Base-by-base conservation (phyloP, 2,797 vertebrate species). In the Harpagifer antarcticus region DNA sequence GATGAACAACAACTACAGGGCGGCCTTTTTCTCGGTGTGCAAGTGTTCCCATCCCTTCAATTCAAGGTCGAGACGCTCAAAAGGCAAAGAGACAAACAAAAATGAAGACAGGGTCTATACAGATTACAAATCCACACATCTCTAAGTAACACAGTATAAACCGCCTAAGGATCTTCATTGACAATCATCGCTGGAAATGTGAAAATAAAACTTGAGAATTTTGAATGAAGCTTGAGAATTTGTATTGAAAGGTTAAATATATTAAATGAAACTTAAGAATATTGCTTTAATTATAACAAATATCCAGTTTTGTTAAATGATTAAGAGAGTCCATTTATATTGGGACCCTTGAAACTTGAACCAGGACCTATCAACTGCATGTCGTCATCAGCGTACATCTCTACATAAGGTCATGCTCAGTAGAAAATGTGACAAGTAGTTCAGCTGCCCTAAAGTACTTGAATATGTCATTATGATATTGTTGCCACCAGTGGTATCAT, bases 1-100 rank as follows among this genome's bases (percentile, higher is more conserved):
- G 98, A 98, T 99, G 98, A 99, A 99, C 88, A 97, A 89, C 86
- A 99, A 97, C 94, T 99, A 98, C 89, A 94, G 97, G 79, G 93
- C 88, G 9, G 97, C 97, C 9, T 99, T 99, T 86, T 81, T 97
- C 48, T 96, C 96, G 0, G 96, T 96, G 62, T 98, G 95, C 75
- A 94, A 94, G 78, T 98, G 96, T 0, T 93, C 94, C 31, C 87
- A 91, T 57, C 66, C 86, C 7, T 82, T 84, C 45, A 57, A 67
- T 0, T 12, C 9, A 1, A 66, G 52, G 31, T 9, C 74, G 2
- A 75, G 72, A 37, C 53, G 63, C 53, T 56, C 72, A 13, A 57
- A 77, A 47, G 73, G 50, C 66, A 80, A 85, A 69, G 67, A 85
- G 33, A 58, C 64, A 0, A 68, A 81, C 2, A 85, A 67, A 54